Conservation (phyloP, 2,888 invertebrate genomes). For the Noctua pronuba region DNA sequence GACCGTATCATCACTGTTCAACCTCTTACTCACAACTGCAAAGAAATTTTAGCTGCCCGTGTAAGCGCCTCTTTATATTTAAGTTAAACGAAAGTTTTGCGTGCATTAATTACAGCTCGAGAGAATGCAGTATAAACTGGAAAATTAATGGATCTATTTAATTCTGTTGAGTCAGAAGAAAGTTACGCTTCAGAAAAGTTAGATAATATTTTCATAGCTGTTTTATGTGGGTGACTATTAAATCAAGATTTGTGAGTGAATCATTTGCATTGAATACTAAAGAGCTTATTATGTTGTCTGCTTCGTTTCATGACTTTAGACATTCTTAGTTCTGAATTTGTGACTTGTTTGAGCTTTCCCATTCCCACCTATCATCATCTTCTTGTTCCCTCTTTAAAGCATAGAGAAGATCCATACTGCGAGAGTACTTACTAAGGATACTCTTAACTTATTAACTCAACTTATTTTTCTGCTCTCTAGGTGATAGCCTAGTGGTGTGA, state of each 20-base stretch:
- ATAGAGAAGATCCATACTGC: background rate
- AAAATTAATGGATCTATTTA: conserved; percentile 41
- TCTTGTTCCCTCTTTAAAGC: background rate
- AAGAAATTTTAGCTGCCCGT: background rate
- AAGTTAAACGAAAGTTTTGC: conserved; percentile 43
- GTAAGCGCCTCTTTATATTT: conserved; percentile 24
- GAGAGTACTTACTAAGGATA: background rate
- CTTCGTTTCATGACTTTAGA: too few species aligned
- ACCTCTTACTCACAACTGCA: background rate
- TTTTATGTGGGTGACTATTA: conserved; percentile 16
- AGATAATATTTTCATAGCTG: conserved; percentile 24
- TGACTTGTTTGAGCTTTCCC: background rate
- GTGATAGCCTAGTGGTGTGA: too few species aligned
- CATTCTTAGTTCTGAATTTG: background rate
- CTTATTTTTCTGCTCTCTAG: background rate
- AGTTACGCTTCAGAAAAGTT: conserved; percentile 25
- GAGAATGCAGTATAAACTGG: conserved; percentile 38
- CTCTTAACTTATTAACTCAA: background rate
- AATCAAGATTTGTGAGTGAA: conserved; percentile 24
- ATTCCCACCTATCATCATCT: background rate
- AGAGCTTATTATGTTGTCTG: background rate
- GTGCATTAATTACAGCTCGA: conserved; percentile 34
- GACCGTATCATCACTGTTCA: background rate
- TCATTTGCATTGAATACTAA: background rate
- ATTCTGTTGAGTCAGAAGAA: conserved; percentile 40